Percentiles rank a stretch among this genome's conserved stretches.
These are phyloP conservation scores for Sympetrum striolatum DNA, from an alignment of 2,888 invertebrate species.

Conservation along the genomic window DNA sequence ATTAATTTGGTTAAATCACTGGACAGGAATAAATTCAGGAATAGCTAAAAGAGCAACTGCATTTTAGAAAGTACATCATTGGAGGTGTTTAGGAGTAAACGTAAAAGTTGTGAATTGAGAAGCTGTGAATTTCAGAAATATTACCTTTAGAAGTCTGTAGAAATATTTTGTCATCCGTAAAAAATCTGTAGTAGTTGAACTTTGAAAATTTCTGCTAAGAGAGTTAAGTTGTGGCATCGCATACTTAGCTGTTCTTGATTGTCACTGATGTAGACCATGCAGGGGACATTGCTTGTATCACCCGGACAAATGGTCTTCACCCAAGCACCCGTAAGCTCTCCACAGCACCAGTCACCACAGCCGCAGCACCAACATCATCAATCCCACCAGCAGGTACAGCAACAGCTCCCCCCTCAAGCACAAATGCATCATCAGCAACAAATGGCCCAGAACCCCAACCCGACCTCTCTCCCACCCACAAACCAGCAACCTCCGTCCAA, in stretches of 20 bases:
- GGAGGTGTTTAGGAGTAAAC: too few relatives aligned
- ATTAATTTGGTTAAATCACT: too few relatives aligned
- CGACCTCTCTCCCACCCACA: not conserved
- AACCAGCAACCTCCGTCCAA: constrained; percentile 4
- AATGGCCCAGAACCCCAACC: not conserved
- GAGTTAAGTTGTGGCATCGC: not conserved
- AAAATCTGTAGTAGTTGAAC: not conserved
- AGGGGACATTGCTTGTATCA: constrained; percentile 27
- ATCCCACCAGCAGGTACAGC: not conserved
- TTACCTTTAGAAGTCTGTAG: too few relatives aligned
- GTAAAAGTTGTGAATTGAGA: too few relatives aligned
- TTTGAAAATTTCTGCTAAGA: not conserved
- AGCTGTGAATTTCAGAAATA: too few relatives aligned
- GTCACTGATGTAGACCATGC: constrained; percentile 1
- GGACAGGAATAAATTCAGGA: too few relatives aligned
- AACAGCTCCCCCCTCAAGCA: not conserved
- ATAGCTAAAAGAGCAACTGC: too few relatives aligned
- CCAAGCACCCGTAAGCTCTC: constrained; percentile 28
- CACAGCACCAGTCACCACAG: not conserved
- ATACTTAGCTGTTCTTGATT: not conserved
- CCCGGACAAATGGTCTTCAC: constrained; percentile 36
- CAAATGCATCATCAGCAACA: not conserved
- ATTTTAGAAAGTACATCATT: too few relatives aligned
- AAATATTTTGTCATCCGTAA: too few relatives aligned
- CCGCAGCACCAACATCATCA: not conserved